A percentile compares a stretch with the other conserved stretches of the same genome.
phyloP scores from a whole-genome alignment of 2,113 vertebrate genomes.

The Odobenus rosmarus region DNA sequence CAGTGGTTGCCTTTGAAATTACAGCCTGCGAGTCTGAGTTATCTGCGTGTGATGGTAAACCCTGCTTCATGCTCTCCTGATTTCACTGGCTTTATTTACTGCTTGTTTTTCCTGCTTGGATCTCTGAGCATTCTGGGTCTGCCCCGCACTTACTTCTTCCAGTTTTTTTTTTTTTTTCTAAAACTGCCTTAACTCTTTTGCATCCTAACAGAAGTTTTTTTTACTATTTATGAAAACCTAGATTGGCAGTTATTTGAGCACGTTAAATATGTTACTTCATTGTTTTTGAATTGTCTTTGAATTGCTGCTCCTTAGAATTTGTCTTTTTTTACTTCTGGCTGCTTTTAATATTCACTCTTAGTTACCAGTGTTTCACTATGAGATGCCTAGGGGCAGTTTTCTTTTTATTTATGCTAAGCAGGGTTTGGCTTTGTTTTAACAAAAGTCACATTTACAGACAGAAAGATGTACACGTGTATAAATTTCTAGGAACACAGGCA shows the following conservation, averaged over 20 bases:
- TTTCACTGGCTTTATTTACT: not conserved
- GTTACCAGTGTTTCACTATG: not conserved
- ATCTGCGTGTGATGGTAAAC: not conserved
- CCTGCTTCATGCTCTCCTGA: not conserved
- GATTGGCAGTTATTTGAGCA: not conserved
- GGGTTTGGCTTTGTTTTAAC: not conserved
- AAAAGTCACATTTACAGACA: not conserved
- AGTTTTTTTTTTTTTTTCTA: not conserved
- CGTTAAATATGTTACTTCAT: not conserved
- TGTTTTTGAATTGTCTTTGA: not conserved
- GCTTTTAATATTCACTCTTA: not conserved
- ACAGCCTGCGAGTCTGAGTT: not conserved
- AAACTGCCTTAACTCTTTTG: not conserved
- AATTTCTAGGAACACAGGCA: not conserved
- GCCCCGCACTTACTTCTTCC: too few species aligned
- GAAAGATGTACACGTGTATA: not conserved
- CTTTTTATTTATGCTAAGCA: not conserved
- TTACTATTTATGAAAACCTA: not conserved
- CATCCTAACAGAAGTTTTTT: not conserved
- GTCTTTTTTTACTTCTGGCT: not conserved
- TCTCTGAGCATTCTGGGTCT: not conserved
- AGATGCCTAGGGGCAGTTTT: not conserved
- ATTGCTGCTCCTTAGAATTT: not conserved
- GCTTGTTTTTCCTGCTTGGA: not conserved
- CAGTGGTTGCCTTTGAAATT: not conserved